A percentile compares a stretch with the other conserved stretches of the same genome.
phyloP scores from a whole-genome alignment of 1,140 invertebrate species.

The Colletes gigas region DNA sequence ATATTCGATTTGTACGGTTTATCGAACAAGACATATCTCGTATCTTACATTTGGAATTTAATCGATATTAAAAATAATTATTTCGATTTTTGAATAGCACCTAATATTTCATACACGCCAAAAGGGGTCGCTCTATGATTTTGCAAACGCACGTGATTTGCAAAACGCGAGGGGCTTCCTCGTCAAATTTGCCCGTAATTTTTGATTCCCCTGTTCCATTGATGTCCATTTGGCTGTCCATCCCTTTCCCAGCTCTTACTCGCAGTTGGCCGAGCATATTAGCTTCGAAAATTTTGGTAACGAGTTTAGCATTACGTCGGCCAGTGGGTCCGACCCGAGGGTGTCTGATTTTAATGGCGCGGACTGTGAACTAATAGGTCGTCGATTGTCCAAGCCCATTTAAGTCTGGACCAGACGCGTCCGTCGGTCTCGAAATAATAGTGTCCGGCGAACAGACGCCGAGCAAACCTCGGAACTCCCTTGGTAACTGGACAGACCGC shows the following conservation, averaged over 20 bases:
- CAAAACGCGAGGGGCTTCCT: not conserved
- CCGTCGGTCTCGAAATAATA: constrained; percentile 64
- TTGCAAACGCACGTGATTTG: not conserved
- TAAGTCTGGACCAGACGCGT: constrained; percentile 65
- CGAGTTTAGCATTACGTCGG: constrained; percentile 70
- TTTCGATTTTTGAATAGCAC: too few species aligned
- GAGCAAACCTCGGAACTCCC: constrained; percentile 33
- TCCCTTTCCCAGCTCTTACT: constrained; percentile 59
- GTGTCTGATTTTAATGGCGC: constrained; percentile 77
- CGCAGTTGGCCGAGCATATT: constrained; percentile 65
- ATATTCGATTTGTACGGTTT: too few species aligned
- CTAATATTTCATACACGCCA: too few species aligned
- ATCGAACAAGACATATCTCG: too few species aligned
- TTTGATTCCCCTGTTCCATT: not conserved
- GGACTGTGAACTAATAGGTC: constrained; percentile 71
- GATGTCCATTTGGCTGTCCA: constrained; percentile 23
- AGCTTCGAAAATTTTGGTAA: constrained; percentile 72
- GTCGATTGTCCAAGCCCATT: constrained; percentile 71
- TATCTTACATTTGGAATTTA: too few species aligned
- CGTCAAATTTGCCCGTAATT: constrained; percentile 18
- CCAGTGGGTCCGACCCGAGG: constrained; percentile 59
- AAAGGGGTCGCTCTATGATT: too few species aligned
- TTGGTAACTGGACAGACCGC: constrained; percentile 22
- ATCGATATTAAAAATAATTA: too few species aligned
- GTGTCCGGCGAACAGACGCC: constrained; percentile 42